Conservation (phyloP, 2,113 vertebrate genomes). For the Epinephelus lanceolatus region DNA sequence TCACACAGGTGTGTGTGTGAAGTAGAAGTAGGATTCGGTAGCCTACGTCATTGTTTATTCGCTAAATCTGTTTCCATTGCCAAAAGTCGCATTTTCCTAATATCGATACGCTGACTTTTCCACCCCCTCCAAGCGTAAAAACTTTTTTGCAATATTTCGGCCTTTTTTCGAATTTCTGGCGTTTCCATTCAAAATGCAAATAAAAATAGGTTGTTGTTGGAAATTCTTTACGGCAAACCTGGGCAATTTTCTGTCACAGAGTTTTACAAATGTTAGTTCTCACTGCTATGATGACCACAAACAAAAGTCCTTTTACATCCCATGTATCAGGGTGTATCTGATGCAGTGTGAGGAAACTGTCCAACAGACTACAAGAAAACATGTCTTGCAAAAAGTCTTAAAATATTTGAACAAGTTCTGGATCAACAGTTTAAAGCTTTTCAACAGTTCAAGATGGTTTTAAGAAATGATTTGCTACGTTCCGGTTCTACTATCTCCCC, state of each 20-base stretch:
- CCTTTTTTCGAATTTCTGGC: too few relatives aligned
- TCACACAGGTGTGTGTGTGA: too few relatives aligned
- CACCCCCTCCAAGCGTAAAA: too few relatives aligned
- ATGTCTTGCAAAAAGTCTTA: conserved; percentile 1
- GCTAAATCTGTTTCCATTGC: too few relatives aligned
- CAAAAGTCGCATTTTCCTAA: too few relatives aligned
- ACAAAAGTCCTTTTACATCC: background rate
- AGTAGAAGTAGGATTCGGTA: too few relatives aligned
- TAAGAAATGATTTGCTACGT: conserved; percentile 22
- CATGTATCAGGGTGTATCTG: background rate
- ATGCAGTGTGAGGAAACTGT: background rate
- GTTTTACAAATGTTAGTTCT: background rate
- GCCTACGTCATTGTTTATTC: too few relatives aligned
- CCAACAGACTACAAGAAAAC: conserved; percentile 4
- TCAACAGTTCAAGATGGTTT: conserved; percentile 14
- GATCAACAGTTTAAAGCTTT: conserved; percentile 39
- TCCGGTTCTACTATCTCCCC: conserved; percentile 20
- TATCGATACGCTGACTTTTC: too few relatives aligned
- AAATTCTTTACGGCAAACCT: background rate
- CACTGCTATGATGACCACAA: background rate
- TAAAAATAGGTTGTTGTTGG: background rate
- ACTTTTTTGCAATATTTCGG: too few relatives aligned
- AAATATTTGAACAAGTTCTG: conserved; percentile 24
- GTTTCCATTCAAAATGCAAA: too few relatives aligned
- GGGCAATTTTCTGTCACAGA: too few relatives aligned